phyloP scores from a whole-genome alignment of 2,888 invertebrate genomes.

The Molanna angustata region DNA sequence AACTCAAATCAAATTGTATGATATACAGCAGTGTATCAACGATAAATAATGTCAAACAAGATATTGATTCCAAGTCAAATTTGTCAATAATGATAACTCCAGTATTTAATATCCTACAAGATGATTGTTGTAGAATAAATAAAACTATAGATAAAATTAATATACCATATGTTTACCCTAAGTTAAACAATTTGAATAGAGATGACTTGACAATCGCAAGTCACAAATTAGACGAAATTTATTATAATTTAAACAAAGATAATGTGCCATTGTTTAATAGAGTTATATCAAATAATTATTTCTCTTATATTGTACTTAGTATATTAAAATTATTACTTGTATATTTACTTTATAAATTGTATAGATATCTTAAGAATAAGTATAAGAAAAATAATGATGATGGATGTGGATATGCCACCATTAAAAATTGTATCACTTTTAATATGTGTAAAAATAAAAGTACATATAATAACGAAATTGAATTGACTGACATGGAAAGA shows the following conservation, averaged over 20 bases:
- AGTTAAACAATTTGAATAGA: neutral
- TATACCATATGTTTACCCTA: neutral
- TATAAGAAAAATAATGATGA: neutral
- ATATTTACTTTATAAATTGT: neutral
- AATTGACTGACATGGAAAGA: too few relatives aligned
- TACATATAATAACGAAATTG: too few relatives aligned
- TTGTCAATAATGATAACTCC: constrained; percentile 1
- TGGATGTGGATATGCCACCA: neutral
- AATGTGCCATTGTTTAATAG: neutral
- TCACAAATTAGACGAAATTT: constrained; percentile 2
- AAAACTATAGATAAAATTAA: neutral
- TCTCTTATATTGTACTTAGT: constrained; percentile 1
- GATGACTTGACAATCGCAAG: constrained; percentile 1
- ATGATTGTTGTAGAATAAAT: too few relatives aligned
- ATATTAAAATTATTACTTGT: neutral
- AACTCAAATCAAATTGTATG: neutral
- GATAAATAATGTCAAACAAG: neutral
- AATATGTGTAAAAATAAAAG: neutral
- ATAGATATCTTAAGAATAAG: neutral
- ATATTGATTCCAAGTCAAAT: neutral
- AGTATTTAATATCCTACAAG: neutral
- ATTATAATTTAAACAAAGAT: neutral
- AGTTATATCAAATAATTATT: constrained; percentile 2
- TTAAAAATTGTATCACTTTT: neutral
- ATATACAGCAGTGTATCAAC: constrained; percentile 1